Base-by-base conservation (phyloP, 92 coral and sea anemone species). In the Phenganax subtilis region DNA sequence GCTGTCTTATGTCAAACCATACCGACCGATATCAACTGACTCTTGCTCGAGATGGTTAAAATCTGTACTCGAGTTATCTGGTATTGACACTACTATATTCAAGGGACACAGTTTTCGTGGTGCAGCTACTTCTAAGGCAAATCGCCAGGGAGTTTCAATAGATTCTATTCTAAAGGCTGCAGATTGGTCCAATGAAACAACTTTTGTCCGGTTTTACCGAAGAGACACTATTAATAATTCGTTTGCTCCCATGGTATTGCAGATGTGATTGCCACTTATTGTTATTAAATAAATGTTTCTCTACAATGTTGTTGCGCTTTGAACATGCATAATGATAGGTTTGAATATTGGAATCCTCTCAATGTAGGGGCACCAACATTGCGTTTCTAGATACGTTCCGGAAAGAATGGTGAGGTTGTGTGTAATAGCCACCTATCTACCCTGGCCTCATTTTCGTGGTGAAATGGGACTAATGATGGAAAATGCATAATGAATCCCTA, bases 361-460 rank as follows among this genome's bases (percentile, higher is more conserved):
- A 62, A n/a, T 62, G 7, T 62, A n/a, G 69, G 69, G 25, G 69
- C 69, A 62, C 12, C 69, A 62, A 62, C 69, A 62, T 62, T 62
- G 69, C 25, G 12, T n/a, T n/a, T 62, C 69, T 62, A 62, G 69
- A 9, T 62, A 62, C 69, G 69, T n/a, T 62, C 69, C 69, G 69
- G 69, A n/a, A 62, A 62, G 69, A 62, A 62, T 62, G 69, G 25
- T n/a, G 69, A 0, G 25, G 25, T 20, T 20, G 25, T 20, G 25
- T 20, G 25, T 20, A 20, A 20, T 20, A 20, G 25, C 25, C 25
- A 20, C 25, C 25, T 20, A 62, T n/a, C 69, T 62, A 62, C 25
- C 69, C 69, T 62, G 69, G 69, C 15, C 69, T 62, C 7, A 62
- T 62, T 62, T 62, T 62, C 69, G 69, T 62, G 69, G 69, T 62